A percentile compares a stretch with the other conserved stretches of the same genome.
Evolutionary conservation across 1,140 invertebrate genomes (phyloP).

Genomic region (Coenobita brevimanus): DNA sequence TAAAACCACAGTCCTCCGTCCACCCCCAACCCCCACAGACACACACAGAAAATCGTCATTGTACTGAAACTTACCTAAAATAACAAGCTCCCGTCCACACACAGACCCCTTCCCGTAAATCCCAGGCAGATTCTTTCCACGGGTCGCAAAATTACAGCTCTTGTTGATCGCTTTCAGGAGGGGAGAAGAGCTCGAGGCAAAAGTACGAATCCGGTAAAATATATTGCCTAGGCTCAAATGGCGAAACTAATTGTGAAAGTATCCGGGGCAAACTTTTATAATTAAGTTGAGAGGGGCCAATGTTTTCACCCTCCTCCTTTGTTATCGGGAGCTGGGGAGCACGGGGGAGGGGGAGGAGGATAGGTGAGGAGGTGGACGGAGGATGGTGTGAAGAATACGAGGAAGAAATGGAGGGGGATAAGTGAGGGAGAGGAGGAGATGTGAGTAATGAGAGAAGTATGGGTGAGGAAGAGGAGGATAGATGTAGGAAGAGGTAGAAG

Average conservation of each 20-base stretch:
- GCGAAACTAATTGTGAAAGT: slow-evolving; percentile 44
- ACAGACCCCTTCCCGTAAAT: too few relatives aligned
- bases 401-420: background rate
- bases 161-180: too few relatives aligned
- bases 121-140: too few relatives aligned
- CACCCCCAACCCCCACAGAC: too few relatives aligned
- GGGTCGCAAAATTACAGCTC: too few relatives aligned
- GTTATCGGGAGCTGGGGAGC: background rate
- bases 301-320: slow-evolving; percentile 30
- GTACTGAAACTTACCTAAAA: too few relatives aligned
- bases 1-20: too few relatives aligned
- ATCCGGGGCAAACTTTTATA: slow-evolving; percentile 21
- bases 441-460: too few relatives aligned
- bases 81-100: too few relatives aligned
- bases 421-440: background rate
- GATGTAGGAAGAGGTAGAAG: too few relatives aligned
- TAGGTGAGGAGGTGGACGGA: background rate
- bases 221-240: slow-evolving; percentile 38
- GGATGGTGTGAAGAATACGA: background rate
- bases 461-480: too few relatives aligned
- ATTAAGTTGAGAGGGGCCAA: slow-evolving; percentile 26
- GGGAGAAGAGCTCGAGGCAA: background rate
- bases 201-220: slow-evolving; percentile 32
- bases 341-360: background rate
- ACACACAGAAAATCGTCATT: too few relatives aligned